Conservation (phyloP, 2,888 invertebrate genomes). For the Parnassius glacialis region DNA sequence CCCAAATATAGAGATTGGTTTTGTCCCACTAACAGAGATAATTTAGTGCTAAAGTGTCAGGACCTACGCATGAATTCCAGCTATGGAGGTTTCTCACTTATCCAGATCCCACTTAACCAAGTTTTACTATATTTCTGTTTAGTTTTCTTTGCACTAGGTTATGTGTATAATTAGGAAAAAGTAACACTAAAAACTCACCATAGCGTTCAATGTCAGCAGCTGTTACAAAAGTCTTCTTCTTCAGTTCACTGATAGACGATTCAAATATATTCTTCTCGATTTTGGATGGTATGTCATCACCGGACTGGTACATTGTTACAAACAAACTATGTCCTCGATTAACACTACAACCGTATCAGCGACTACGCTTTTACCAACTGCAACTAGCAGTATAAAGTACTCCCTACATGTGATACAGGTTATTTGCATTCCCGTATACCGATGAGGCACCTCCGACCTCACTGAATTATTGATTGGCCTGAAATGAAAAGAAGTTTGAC, state of each 20-base stretch:
- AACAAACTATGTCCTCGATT: neutral
- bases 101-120: no score
- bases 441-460: slow-evolving; percentile 64
- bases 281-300: slow-evolving; percentile 37
- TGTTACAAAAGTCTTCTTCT: slow-evolving; percentile 64
- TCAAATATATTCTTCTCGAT: slow-evolving; percentile 66
- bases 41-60: no score
- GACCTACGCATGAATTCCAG: no score
- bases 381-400: neutral
- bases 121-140: no score
- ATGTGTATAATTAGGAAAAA: no score
- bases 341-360: slow-evolving; percentile 9
- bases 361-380: slow-evolving; percentile 1
- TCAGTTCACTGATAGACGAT: slow-evolving; percentile 67
- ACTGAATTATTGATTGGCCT: slow-evolving; percentile 58
- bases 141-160: no score
- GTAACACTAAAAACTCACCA: slow-evolving; percentile 47
- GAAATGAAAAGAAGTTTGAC: slow-evolving; percentile 49
- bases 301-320: slow-evolving; percentile 58
- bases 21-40: no score
- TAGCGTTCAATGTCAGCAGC: slow-evolving; percentile 60
- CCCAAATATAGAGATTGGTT: no score
- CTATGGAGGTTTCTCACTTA: no score
- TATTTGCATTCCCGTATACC: slow-evolving; percentile 44
- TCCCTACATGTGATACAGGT: neutral